Base-by-base conservation (phyloP, 2,888 invertebrate genomes). In the Bellardia pandia region DNA sequence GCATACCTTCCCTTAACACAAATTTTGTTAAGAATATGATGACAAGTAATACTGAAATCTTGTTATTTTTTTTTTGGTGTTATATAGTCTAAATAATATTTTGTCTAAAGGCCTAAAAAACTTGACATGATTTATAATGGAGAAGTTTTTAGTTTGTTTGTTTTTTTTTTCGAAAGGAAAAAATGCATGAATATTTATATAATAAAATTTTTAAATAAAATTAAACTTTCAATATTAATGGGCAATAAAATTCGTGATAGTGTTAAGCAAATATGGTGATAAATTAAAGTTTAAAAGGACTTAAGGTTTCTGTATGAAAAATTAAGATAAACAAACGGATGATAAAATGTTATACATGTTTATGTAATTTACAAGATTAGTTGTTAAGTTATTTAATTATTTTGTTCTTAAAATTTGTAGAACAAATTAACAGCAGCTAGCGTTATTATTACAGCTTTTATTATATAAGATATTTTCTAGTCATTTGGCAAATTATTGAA, bases 11-110 rank as follows among this genome's bases (percentile, higher is more conserved):
- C 82, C 74, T 40, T 16, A 9, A 13, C 7, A 48, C 6, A 30
- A 51, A 56, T 40, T 64, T 72, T 71, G 83, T 56, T 72, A 64
- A 77, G 48, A 75, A 62, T 79, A 80, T 68, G 69, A 64, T 71
- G 78, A 75, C 68, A 76, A 86, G 75, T 76, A 86, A 79, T 83
- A 86, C 86, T 86, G 86, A 86, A 86, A 86, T 86, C 83, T 48
- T 66, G 48, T 71, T 72, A 77, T 53, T 72, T 13, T 71, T 9
- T 51, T 33, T 33, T 60, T 33, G n/a, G 23, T 58, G 30, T 58
- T 30, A 30, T 69, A 68, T 13, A n/a, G 30, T 68, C 33, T 40
- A 64, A 64, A 60, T 30, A 16, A 66, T 77, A 42, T 66, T 56
- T 79, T 51, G 23, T 66, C 23, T 51, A 58, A 71, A 78, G 48